phyloP scores from a whole-genome alignment of 2,888 invertebrate genomes.

The Brachyptera putata region DNA sequence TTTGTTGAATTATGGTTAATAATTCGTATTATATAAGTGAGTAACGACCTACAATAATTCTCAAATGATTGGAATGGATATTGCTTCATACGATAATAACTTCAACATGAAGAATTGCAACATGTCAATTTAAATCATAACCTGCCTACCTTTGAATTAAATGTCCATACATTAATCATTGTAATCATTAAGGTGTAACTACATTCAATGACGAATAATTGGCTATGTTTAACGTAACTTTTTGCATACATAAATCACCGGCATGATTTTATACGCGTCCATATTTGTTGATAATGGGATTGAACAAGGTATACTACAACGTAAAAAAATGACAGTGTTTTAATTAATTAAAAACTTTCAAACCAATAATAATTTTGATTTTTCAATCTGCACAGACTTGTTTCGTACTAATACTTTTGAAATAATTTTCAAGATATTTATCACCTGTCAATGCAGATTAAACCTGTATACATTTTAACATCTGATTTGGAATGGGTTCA shows the following conservation, averaged over 20 bases:
- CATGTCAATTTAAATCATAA: slow-evolving; percentile 17
- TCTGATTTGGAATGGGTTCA: background rate
- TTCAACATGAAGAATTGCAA: background rate
- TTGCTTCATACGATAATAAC: background rate
- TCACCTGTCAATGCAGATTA: background rate
- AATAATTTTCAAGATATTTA: slow-evolving; percentile 5
- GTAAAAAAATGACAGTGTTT: background rate
- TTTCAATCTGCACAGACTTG: slow-evolving; percentile 14
- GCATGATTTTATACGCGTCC: slow-evolving; percentile 6
- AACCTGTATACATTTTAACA: background rate
- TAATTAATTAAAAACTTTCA: slow-evolving; percentile 5
- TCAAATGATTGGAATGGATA: background rate
- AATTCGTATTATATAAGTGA: background rate
- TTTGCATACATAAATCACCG: slow-evolving; percentile 15
- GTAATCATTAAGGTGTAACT: slow-evolving; percentile 15
- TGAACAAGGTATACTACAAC: background rate
- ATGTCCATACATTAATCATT: slow-evolving; percentile 15
- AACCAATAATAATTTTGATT: background rate
- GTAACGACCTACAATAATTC: slow-evolving; percentile 5
- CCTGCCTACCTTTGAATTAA: background rate
- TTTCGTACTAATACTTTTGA: slow-evolving; percentile 2
- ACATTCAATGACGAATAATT: slow-evolving; percentile 16
- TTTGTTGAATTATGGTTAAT: background rate
- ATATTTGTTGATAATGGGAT: slow-evolving; percentile 9
- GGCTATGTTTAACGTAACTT: background rate